Percentiles rank a stretch among this genome's conserved stretches.
These are phyloP conservation scores for Ctenomys sociabilis DNA, from an alignment of 2,113 vertebrate species.

Conservation along the genomic window DNA sequence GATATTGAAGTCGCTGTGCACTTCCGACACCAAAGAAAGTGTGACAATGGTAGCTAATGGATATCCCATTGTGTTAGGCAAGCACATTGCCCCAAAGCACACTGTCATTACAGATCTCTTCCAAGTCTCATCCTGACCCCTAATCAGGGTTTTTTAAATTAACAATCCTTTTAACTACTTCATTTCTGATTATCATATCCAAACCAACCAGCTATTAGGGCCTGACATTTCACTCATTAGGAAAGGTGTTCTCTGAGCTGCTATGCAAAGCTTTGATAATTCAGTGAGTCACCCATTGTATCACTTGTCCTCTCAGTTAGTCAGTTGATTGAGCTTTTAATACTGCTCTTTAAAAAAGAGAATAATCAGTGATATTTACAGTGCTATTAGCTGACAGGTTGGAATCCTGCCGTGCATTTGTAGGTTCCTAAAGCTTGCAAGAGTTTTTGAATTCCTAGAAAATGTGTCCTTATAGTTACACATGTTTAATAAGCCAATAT, in stretches of 20 bases:
- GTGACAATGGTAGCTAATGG: conserved; percentile 66
- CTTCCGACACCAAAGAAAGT: conserved; percentile 35
- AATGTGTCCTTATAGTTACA: conserved; percentile 19
- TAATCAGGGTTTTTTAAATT: conserved; percentile 68
- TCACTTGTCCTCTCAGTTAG: conserved; percentile 63
- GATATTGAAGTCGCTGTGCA: conserved; percentile 54
- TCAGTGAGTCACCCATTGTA: conserved; percentile 43
- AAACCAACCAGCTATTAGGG: conserved; percentile 64
- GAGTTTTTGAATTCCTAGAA: conserved; percentile 35
- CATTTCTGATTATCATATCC: conserved; percentile 63
- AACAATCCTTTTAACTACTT: conserved; percentile 75
- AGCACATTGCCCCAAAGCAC: conserved; percentile 47
- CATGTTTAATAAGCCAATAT: conserved; percentile 52
- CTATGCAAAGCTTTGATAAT: conserved; percentile 51
- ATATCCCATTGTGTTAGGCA: conserved; percentile 56
- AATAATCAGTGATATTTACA: conserved; percentile 66
- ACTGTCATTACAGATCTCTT: conserved; percentile 63
- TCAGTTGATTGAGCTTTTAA: conserved; percentile 61
- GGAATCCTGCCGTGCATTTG: conserved; percentile 7
- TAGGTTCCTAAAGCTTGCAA: conserved; percentile 38
- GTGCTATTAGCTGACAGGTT: conserved; percentile 62
- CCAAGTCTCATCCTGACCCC: conserved; percentile 62
- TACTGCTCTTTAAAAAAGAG: conserved; percentile 51
- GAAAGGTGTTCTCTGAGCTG: conserved; percentile 48
- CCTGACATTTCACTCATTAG: conserved; percentile 54